Evolutionary conservation across 2,113 vertebrate species (phyloP), one percentile per base, ranked within the genome.

Genomic region (Diadophis punctatus): DNA sequence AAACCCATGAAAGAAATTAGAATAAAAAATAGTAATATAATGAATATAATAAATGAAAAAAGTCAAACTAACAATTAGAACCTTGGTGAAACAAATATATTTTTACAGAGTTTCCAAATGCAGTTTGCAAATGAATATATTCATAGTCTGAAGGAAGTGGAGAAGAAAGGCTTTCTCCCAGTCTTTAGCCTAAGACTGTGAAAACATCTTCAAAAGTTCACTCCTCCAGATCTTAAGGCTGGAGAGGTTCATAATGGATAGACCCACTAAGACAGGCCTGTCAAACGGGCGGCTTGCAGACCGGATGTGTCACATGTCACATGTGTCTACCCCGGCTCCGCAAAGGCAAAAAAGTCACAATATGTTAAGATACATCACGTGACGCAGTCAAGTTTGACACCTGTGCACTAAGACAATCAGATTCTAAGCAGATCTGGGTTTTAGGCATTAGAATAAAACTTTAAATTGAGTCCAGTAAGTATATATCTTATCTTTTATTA

Each of bases 291-390:
- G 14, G 52, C 52, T 11, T 9, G 56, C 10, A 51, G 2, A 23
- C 22, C 8, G 2, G 56, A 8, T 58, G 7, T 25, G 2, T 25
- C 8, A 58, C 22, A 7, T 25, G 8, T n/a, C n/a, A n/a, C n/a
- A n/a, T n/a, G n/a, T n/a, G 1, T 5, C 7, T 5, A 56, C 6
- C 55, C 23, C 0, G 2, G 23, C 56, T 25, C 6, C 8, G 2
- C 56, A 9, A 58, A 25, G 23, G 56, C 22, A 58, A 58, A 9
- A 56, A 25, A 53, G 52, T 53, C 52, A 53, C 3, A 14, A 53
- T 48, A 48, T 3, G 4, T 48, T 48, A 48, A 3, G 48, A 48
- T 53, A 16, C 8, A 0, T 58, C 23, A 58, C 1, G 8, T 58
- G 56, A 25, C 2, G 8, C 8, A 0, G 8, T 58, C 8, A 2